Evolutionary conservation across 2,888 invertebrate genomes (phyloP).

Genomic region (Volucella bombylans): DNA sequence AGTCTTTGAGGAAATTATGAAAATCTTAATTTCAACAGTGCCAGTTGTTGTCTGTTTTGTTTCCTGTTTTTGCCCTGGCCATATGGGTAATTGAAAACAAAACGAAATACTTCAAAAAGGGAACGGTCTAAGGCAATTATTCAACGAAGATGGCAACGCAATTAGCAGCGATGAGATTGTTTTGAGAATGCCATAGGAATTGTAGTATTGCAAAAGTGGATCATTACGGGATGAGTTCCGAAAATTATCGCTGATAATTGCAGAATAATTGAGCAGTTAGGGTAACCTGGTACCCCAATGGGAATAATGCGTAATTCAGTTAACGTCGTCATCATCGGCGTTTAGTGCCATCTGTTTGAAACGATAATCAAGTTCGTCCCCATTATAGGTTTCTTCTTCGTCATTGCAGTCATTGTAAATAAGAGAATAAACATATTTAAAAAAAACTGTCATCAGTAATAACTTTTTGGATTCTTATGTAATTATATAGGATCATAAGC

Average conservation of each 20-base stretch:
- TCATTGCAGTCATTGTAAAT: no score
- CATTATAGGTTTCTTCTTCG: no score
- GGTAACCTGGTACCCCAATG: conserved; percentile 20
- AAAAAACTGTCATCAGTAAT: no score
- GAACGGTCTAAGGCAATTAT: conserved; percentile 32
- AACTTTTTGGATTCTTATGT: no score
- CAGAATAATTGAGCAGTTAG: conserved; percentile 33
- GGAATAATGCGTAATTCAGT: neutral
- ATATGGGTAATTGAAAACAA: conserved; percentile 58
- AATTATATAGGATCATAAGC: no score
- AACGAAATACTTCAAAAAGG: conserved; percentile 34
- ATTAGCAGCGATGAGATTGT: conserved; percentile 29
- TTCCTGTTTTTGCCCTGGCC: conserved; percentile 26
- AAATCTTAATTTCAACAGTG: conserved; percentile 57
- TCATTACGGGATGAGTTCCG: conserved; percentile 26
- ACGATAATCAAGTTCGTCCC: no score
- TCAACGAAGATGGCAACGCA: conserved; percentile 8
- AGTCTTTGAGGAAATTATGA: conserved; percentile 52
- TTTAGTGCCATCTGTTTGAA: no score
- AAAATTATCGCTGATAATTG: conserved; percentile 42
- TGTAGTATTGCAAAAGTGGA: conserved; percentile 27
- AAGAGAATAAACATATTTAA: no score
- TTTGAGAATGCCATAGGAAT: conserved; percentile 22
- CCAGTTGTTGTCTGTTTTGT: conserved; percentile 54
- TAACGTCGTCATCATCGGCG: no score